These are phyloP conservation scores for Pyrrhia umbra DNA, from an alignment of 2,888 invertebrate species.

Conservation along the genomic window DNA sequence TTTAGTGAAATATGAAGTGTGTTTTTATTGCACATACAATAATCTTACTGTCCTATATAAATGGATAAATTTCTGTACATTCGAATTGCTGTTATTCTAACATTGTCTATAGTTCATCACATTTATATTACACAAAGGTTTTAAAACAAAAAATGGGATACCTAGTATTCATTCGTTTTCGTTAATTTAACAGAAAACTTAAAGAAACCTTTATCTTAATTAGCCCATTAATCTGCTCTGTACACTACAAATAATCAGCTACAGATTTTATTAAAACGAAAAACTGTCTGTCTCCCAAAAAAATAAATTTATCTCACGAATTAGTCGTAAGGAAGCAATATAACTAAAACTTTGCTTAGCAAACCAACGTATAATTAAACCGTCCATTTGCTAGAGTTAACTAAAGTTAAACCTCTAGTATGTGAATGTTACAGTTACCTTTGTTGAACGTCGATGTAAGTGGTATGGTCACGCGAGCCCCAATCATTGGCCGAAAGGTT, in stretches of 20 bases:
- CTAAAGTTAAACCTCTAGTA: conserved; percentile 28
- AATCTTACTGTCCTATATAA: no score
- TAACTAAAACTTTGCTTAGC: conserved; percentile 29
- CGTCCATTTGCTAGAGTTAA: conserved; percentile 25
- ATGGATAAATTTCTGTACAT: no score
- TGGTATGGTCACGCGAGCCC: conserved; percentile 55
- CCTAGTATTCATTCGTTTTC: no score
- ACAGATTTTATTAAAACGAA: neutral
- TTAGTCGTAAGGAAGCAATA: conserved; percentile 63
- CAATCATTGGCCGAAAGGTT: conserved; percentile 55
- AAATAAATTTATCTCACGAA: conserved; percentile 55
- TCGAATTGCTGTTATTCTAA: no score
- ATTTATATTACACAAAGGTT: neutral
- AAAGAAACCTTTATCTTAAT: no score
- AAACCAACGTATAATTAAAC: conserved; percentile 43
- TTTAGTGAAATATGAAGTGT: no score
- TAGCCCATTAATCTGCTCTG: neutral
- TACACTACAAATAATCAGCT: neutral
- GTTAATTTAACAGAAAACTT: no score
- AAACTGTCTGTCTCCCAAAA: conserved; percentile 16
- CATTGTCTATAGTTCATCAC: no score
- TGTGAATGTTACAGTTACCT: conserved; percentile 28
- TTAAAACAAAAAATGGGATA: no score
- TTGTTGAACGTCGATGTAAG: conserved; percentile 39
- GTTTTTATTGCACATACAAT: no score